Percentiles rank a stretch among this genome's conserved stretches.
These are phyloP conservation scores for Tanytarsus gracilentus DNA, from an alignment of 2,888 invertebrate species.

Conservation along the genomic window DNA sequence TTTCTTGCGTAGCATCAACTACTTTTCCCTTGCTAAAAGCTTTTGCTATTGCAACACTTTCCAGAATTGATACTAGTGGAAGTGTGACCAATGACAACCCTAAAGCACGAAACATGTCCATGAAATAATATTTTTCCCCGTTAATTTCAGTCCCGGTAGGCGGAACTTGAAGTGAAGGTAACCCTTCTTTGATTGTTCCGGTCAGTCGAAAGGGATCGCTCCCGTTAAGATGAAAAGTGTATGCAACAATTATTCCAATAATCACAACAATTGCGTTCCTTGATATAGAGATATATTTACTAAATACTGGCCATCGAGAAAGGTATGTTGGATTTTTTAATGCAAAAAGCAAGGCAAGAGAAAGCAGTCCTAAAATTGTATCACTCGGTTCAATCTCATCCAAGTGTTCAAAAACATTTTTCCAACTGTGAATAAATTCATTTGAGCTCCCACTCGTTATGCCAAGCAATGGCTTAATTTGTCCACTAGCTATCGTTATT, in stretches of 20 bases:
- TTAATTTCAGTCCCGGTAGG: conserved; percentile 54
- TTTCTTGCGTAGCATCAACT: conserved; percentile 82
- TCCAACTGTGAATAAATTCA: conserved; percentile 55
- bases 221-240: conserved; percentile 44
- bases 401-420: conserved; percentile 55
- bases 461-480: conserved; percentile 65
- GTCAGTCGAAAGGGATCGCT: conserved; percentile 58
- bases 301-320: conserved; percentile 34
- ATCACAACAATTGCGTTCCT: conserved; percentile 74
- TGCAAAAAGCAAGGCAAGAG: conserved; percentile 45
- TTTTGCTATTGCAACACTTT: conserved; percentile 66
- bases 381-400: conserved; percentile 55
- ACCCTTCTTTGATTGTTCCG: conserved; percentile 57
- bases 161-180: conserved; percentile 59
- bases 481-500: conserved; percentile 70
- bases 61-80: conserved; percentile 62
- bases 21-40: conserved; percentile 68
- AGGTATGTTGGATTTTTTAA: conserved; percentile 48
- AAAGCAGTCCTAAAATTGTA: conserved; percentile 54
- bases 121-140: conserved; percentile 50
- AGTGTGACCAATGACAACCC: conserved; percentile 57
- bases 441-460: conserved; percentile 45
- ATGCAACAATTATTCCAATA: conserved; percentile 56
- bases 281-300: conserved; percentile 50
- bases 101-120: conserved; percentile 52